phyloP scores from a whole-genome alignment of 2,888 invertebrate species.

The Cylloceria caligata region DNA sequence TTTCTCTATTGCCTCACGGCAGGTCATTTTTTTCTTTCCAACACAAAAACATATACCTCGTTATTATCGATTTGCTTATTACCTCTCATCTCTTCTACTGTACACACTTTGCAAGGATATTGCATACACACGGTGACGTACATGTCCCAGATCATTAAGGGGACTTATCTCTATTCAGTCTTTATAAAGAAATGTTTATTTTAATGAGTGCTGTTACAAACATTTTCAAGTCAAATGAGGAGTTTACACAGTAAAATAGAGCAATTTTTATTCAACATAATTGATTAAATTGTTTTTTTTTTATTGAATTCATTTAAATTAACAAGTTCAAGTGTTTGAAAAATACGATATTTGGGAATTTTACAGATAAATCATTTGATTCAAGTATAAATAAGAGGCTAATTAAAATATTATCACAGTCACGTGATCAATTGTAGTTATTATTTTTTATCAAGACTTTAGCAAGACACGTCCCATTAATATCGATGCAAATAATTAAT shows the following conservation, averaged over 20 bases:
- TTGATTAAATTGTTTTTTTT: not conserved
- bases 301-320: not conserved
- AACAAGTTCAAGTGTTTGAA: not conserved
- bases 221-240: not conserved
- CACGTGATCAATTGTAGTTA: not conserved
- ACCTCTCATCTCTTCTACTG: not conserved
- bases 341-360: no score
- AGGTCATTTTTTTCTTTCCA: slow-evolving; percentile 44
- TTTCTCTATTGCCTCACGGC: slow-evolving; percentile 43
- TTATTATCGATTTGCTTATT: slow-evolving; percentile 23
- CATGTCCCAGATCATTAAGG: not conserved
- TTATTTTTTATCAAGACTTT: not conserved
- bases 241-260: not conserved
- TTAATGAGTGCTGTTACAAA: not conserved
- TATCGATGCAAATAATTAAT: not conserved
- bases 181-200: not conserved
- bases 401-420: not conserved
- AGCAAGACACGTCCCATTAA: not conserved
- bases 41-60: slow-evolving; percentile 9
- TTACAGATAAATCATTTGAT: not conserved
- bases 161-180: not conserved
- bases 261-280: not conserved
- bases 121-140: not conserved
- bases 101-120: slow-evolving; percentile 19
- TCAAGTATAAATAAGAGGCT: not conserved